These are phyloP conservation scores for Cerceris ruficornis DNA, from an alignment of 2,888 invertebrate species.

Conservation along the genomic window DNA sequence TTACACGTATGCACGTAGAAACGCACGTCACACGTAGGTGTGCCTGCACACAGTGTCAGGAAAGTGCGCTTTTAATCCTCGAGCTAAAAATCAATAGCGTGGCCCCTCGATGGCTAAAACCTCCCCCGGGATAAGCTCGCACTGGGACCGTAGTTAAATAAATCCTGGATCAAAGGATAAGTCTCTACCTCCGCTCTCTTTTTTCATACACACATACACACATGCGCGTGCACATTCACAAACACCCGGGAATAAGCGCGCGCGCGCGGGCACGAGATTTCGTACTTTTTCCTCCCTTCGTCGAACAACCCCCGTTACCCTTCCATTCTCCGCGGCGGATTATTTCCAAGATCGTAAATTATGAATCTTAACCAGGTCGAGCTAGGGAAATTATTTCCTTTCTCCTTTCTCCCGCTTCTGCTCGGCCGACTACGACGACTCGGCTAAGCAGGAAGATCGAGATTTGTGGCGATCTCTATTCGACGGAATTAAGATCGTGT, in stretches of 20 bases:
- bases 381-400: constrained; percentile 72
- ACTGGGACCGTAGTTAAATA: constrained; percentile 81
- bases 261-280: background rate
- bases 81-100: constrained; percentile 81
- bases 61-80: constrained; percentile 80
- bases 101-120: constrained; percentile 75
- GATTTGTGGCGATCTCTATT: constrained; percentile 71
- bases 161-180: constrained; percentile 82
- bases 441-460: constrained; percentile 74
- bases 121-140: constrained; percentile 80
- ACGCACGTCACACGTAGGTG: constrained; percentile 18
- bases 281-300: constrained; percentile 14
- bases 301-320: constrained; percentile 14
- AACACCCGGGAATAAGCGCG: too few species aligned
- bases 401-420: constrained; percentile 27
- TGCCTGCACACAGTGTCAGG: constrained; percentile 59
- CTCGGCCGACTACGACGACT: constrained; percentile 22
- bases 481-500: constrained; percentile 75
- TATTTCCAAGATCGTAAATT: constrained; percentile 78
- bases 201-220: constrained; percentile 58
- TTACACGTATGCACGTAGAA: constrained; percentile 15
- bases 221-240: constrained; percentile 17
- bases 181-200: constrained; percentile 74
- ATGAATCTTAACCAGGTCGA: constrained; percentile 77
- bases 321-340: constrained; percentile 64